Base-by-base conservation (phyloP, 2,113 vertebrate genomes). In the Clinocottus analis region DNA sequence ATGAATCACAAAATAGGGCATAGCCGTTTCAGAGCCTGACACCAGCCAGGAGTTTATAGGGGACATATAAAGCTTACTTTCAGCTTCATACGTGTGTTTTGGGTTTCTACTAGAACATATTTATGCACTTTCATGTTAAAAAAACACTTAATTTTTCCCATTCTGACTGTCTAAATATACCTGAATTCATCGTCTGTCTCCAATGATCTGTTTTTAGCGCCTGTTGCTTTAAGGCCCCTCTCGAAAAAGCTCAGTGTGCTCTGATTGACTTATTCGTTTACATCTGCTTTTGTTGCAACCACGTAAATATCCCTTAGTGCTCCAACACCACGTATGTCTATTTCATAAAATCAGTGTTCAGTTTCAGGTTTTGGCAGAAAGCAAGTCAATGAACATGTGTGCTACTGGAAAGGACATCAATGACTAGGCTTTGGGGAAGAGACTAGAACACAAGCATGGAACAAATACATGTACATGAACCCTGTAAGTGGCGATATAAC, bases 331-430 rank as follows among this genome's bases (percentile, higher is more conserved):
- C 45, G 25, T 69, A 61, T 56, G 43, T 63, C n/a, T n/a, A n/a
- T n/a, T n/a, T n/a, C n/a, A n/a, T n/a, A n/a, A n/a, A n/a, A n/a
- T n/a, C n/a, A n/a, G n/a, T n/a, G n/a, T n/a, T n/a, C n/a, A n/a
- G n/a, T n/a, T n/a, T n/a, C n/a, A n/a, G n/a, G n/a, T n/a, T n/a
- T n/a, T n/a, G n/a, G n/a, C n/a, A n/a, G n/a, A n/a, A n/a, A n/a
- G n/a, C n/a, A n/a, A n/a, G n/a, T n/a, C n/a, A n/a, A n/a, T n/a
- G 33, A 60, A 58, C 35, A 71, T 83, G 68, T 58, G 16, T 77
- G 35, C 61, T 62, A 45, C 56, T 71, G 76, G 77, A 82, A 83
- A 67, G 58, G 77, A 59, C 68, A 14, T 78, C 41, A 39, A 10
- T 67, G 33, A 75, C 47, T 53, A 47, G 37, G 45, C 75, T 74